Evolutionary conservation across 2,113 vertebrate genomes (phyloP).

Genomic region (Setophaga petechia): DNA sequence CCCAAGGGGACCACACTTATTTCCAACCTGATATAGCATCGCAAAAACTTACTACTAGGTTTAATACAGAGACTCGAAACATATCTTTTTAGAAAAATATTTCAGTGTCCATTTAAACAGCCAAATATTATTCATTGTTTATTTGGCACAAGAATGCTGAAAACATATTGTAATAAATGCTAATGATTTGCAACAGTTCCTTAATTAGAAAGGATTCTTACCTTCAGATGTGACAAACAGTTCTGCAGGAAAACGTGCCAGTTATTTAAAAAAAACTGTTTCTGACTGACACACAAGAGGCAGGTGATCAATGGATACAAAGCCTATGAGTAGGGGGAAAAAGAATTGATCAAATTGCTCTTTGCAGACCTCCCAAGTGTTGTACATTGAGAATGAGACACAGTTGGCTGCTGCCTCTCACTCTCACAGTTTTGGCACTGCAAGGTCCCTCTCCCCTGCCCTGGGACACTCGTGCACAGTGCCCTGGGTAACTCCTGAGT

Average conservation of each 20-base stretch:
- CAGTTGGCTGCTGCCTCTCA: neutral
- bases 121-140: neutral
- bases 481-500: neutral
- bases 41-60: neutral
- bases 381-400: neutral
- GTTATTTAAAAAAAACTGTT: slow-evolving; percentile 99
- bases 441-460: neutral
- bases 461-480: rapidly evolving
- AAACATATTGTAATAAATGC: neutral
- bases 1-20: neutral
- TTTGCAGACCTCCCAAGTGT: neutral
- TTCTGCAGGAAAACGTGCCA: slow-evolving; percentile 99
- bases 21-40: neutral
- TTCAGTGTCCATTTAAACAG: slow-evolving; percentile 48
- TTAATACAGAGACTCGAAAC: neutral
- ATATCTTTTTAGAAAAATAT: neutral
- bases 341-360: slow-evolving; percentile 59
- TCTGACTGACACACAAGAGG: slow-evolving; percentile 99
- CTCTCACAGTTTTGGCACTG: neutral
- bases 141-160: neutral
- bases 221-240: slow-evolving; percentile 99
- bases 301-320: slow-evolving; percentile 98
- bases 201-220: slow-evolving; percentile 73
- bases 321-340: slow-evolving; percentile 79
- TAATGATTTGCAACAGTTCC: slow-evolving; percentile 3